A percentile compares a stretch with the other conserved stretches of the same genome.
Evolutionary conservation across 2,113 vertebrate genomes (phyloP).

Genomic region (Hippocampus barbouri): DNA sequence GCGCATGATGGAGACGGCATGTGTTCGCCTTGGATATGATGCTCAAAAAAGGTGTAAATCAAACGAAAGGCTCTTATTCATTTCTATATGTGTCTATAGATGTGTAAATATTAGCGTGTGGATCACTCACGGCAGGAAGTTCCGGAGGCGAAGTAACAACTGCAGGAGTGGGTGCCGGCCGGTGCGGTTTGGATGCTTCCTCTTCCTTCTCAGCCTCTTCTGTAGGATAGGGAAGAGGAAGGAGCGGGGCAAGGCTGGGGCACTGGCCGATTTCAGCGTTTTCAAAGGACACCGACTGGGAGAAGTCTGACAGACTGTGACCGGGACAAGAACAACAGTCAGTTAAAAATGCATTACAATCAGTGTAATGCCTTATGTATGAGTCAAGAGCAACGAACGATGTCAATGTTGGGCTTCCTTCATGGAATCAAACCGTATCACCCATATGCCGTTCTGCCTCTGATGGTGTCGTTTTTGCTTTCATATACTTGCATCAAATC

Average conservation of each 20-base stretch:
- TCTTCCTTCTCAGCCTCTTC: conserved; percentile 53
- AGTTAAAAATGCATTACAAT: background rate
- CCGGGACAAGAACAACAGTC: background rate
- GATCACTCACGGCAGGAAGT: conserved; percentile 70
- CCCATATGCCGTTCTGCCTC: no score
- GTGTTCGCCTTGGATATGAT: background rate
- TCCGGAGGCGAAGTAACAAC: conserved; percentile 32
- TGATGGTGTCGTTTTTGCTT: background rate
- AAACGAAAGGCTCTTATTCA: background rate
- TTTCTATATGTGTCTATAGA: background rate
- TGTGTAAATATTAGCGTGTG: background rate
- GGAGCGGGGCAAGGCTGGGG: conserved; percentile 66
- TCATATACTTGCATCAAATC: background rate
- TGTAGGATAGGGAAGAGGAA: conserved; percentile 53
- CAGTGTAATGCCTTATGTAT: no score
- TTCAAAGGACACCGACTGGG: conserved; percentile 84
- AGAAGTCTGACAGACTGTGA: conserved; percentile 89
- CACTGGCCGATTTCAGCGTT: conserved; percentile 94
- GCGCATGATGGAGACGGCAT: conserved; percentile 15
- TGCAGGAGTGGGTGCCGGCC: conserved; percentile 6
- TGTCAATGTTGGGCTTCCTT: no score
- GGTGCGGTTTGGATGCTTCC: conserved; percentile 42
- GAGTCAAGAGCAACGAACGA: no score
- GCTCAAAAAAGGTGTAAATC: no score
- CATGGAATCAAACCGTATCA: no score